Evolutionary conservation across 2,888 invertebrate genomes (phyloP), one percentile per base, ranked within the genome.

Genomic region (Cryptocephalus primarius): DNA sequence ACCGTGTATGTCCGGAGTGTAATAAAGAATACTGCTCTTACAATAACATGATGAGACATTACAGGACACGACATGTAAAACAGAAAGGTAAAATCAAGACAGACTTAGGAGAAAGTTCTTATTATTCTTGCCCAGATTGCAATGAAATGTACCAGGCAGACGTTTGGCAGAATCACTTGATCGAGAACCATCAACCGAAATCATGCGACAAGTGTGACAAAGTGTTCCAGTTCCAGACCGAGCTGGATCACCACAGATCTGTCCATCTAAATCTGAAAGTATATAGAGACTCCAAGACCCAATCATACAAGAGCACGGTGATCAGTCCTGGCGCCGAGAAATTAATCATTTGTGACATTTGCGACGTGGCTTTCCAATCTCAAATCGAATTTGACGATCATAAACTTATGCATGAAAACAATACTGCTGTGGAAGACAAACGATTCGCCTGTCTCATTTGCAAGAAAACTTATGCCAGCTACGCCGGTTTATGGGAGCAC

Each of bases 241-340:
- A 82, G 53, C 68, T 82, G 2, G 76, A 77, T 0, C 80, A 82
- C 57, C 83, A 83, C 58, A 75, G 80, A 50, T 80, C 78, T 57
- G 75, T 78, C 6, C 83, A 83, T 62, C 69, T 82, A 51, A 77
- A 81, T 55, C 74, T 82, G 2, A 83, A 82, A 57, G 74, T 82
- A 42, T 82, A 79, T 59, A 77, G 80, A 55, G 81, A 81, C 43
- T 77, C 81, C 0, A 76, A 78, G 57, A 78, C 78, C 42, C 66
- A 78, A 39, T 70, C 75, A 1, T 79, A 79, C 52, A 77, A 76
- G 51, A 75, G 75, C 9, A 73, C 75, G 39, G 72, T 75, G 56
- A 53, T 65, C 6, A 78, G 76, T 52, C 74, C 76, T 0, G 71
- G 71, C 2, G 63, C 64, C 1, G 61, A 69, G 1, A 56, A 60